Conservation (phyloP, 2,113 vertebrate species). For the Enhydra lutris region DNA sequence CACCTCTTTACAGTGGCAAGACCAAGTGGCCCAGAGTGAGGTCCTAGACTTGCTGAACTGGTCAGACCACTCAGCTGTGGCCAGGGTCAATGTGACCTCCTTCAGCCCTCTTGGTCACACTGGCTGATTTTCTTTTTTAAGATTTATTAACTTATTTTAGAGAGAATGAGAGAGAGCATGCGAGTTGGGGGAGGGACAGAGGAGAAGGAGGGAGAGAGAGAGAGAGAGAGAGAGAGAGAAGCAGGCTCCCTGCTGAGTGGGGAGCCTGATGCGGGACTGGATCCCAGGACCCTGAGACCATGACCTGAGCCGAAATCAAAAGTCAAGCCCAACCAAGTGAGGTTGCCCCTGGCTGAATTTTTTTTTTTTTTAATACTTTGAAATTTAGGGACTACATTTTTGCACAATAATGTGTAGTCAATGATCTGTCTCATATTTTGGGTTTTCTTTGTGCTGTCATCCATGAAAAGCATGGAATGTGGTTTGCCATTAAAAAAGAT, state of each 20-base stretch:
- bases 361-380: background rate
- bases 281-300: background rate
- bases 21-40: too few relatives aligned
- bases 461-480: background rate
- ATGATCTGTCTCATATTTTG: background rate
- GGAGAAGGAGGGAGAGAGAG: background rate
- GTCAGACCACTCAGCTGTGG: background rate
- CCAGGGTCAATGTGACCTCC: background rate
- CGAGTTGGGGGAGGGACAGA: background rate
- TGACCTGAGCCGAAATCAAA: background rate
- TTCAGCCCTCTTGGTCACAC: background rate
- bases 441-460: slow-evolving; percentile 1
- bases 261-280: background rate
- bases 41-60: background rate
- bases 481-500: background rate
- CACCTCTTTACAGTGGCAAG: background rate
- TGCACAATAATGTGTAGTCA: background rate
- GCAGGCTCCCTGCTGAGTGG: background rate
- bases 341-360: background rate
- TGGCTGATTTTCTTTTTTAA: background rate
- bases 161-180: background rate
- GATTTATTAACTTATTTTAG: background rate
- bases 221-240: background rate
- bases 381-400: background rate
- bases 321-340: background rate